Evolutionary conservation across 1,140 invertebrate genomes (phyloP).

Genomic region (Drosophila melanogaster): DNA sequence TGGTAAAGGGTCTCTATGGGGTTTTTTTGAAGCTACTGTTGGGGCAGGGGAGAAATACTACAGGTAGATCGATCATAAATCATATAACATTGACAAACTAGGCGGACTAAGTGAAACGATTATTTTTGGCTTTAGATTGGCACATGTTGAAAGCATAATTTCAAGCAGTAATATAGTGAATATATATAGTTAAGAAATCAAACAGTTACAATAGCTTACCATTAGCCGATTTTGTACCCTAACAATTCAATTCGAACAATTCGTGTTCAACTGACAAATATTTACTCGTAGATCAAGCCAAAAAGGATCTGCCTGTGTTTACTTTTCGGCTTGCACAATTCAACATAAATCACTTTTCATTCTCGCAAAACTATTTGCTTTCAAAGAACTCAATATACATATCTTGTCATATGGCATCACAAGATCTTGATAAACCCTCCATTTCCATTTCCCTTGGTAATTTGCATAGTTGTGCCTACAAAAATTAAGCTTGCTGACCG

Average conservation of each 20-base stretch:
- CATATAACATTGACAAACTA: constrained; percentile 22
- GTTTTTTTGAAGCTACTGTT: constrained; percentile 19
- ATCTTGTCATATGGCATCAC: not conserved
- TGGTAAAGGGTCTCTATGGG: not conserved
- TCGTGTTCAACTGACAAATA: not conserved
- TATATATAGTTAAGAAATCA: not conserved
- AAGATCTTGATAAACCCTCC: not conserved
- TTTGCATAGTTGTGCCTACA: constrained; percentile 74
- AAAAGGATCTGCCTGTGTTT: not conserved
- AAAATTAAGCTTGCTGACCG: constrained; percentile 66
- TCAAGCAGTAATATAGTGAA: too few relatives aligned
- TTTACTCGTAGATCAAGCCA: not conserved
- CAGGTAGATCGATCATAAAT: constrained; percentile 23
- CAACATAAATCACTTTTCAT: constrained; percentile 3
- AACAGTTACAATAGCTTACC: too few relatives aligned
- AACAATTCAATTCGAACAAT: too few relatives aligned
- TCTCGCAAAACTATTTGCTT: not conserved
- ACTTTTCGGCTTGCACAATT: not conserved
- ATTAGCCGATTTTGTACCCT: too few relatives aligned
- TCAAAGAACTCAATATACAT: too few relatives aligned
- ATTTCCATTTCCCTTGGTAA: constrained; percentile 13
- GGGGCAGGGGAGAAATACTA: not conserved
- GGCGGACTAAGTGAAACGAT: constrained; percentile 1
- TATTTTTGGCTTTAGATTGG: constrained; percentile 6
- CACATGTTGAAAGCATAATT: too few relatives aligned